Base-by-base conservation (phyloP, 1,140 invertebrate species). In the Popillia japonica region DNA sequence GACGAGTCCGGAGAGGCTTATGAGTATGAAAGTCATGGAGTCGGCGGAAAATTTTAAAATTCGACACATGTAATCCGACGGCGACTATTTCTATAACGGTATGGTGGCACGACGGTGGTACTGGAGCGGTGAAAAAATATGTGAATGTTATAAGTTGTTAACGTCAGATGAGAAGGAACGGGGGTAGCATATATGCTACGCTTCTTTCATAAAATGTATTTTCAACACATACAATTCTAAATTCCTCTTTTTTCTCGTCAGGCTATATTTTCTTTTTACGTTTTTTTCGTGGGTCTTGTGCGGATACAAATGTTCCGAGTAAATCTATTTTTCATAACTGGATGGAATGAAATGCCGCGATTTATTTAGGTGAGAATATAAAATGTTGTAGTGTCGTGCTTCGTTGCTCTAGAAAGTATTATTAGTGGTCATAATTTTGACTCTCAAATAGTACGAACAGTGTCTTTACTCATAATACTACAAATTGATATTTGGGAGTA, bases 61-160 rank as follows among this genome's bases (percentile, higher is more conserved):
- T 68, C 61, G 61, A 68, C 20, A 68, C 61, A 34, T 68, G 61
- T 68, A 68, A 68, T 68, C 61, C 61, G 61, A 34, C 61, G 61
- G 27, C 20, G 61, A 68, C 61, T 68, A 22, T 68, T 68, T 68
- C 61, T 17, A 68, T 68, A 68, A 68, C 4, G 61, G 20, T 6
- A 48, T n/a, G n/a, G n/a, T n/a, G n/a, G n/a, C n/a, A n/a, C n/a
- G n/a, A n/a, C n/a, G n/a, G 27, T 34, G 27, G n/a, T 7, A 17
- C 10, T 17, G 44, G 44, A 48, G 9, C 3, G 11, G 6, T 3
- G 22, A 23, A 68, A 68, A 68, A 68, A 68, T 68, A 68, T 68
- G 61, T 68, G 61, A 68, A 68, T 20, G 61, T 68, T 68, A 68
- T 68, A 68, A 22, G 61, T 68, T 68, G 61, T 68, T 68, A 68